Percentiles rank a stretch among this genome's conserved stretches.
Conservation (phyloP, 2,797 vertebrate species). For the Acestrorhynchus altus region DNA sequence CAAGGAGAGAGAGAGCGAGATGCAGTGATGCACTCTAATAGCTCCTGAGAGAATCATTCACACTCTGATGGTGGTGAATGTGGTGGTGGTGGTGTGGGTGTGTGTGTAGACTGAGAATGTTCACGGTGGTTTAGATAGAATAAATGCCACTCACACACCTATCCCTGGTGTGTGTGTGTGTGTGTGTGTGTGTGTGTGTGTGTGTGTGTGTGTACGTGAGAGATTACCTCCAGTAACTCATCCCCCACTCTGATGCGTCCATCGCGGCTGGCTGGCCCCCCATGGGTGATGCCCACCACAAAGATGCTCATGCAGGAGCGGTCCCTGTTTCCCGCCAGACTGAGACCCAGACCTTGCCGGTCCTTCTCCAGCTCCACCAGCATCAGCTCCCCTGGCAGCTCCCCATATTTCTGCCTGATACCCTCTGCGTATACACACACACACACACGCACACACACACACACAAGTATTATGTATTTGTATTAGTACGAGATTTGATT, state of each 20-base stretch:
- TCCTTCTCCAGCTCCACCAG: constrained; percentile 95
- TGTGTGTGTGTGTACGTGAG: neutral
- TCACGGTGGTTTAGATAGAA: constrained; percentile 6
- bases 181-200: constrained; percentile 13
- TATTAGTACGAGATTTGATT: too few species aligned
- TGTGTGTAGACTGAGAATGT: neutral
- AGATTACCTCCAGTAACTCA: constrained; percentile 89
- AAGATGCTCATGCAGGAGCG: constrained; percentile 93
- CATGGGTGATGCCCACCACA: constrained; percentile 89
- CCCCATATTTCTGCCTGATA: constrained; percentile 91
- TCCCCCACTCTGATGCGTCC: constrained; percentile 88
- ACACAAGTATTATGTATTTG: too few species aligned
- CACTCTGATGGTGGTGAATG: neutral
- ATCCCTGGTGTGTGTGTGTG: neutral
- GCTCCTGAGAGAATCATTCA: neutral
- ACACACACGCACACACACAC: constrained; percentile 16
- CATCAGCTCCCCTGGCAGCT: constrained; percentile 88
- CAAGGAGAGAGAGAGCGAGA: neutral
- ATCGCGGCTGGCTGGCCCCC: constrained; percentile 84
- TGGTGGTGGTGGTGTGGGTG: neutral
- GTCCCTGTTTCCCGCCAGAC: constrained; percentile 93
- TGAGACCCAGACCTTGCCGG: constrained; percentile 90
- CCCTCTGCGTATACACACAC: constrained; percentile 77
- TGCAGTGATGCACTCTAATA: neutral
- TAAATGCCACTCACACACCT: neutral